Evolutionary conservation across 2,113 vertebrate species (phyloP).

Genomic region (Neomonachus schauinslandi): DNA sequence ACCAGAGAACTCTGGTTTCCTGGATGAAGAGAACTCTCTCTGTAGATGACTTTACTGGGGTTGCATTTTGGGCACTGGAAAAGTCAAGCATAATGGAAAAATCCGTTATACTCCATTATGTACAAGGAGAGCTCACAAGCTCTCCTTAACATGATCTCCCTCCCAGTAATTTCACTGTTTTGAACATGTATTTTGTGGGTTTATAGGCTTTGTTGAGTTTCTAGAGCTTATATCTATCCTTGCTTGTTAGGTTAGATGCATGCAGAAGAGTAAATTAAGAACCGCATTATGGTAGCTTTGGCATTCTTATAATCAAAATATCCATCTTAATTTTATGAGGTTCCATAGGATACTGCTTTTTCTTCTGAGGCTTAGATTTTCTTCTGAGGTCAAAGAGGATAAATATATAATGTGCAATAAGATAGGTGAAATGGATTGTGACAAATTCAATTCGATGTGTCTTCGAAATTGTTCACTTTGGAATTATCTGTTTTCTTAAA

Average conservation of each 20-base stretch:
- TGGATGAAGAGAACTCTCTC: neutral
- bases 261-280: neutral
- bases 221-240: neutral
- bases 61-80: neutral
- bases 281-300: neutral
- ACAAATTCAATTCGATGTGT: slow-evolving; percentile 5
- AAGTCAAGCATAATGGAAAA: neutral
- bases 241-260: neutral
- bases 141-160: neutral
- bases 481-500: slow-evolving; percentile 39
- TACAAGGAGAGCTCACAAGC: neutral
- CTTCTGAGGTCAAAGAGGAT: slow-evolving; percentile 33
- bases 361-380: slow-evolving; percentile 26
- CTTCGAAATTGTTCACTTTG: neutral
- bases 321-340: neutral
- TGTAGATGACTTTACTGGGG: neutral
- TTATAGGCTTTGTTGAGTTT: neutral
- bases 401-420: slow-evolving; percentile 16
- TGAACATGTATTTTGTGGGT: neutral
- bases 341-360: neutral
- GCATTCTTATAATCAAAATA: slow-evolving; percentile 15
- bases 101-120: neutral
- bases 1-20: neutral
- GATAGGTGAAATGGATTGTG: neutral
- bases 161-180: neutral